Base-by-base conservation (phyloP, 1,140 invertebrate genomes). In the Limonius californicus region DNA sequence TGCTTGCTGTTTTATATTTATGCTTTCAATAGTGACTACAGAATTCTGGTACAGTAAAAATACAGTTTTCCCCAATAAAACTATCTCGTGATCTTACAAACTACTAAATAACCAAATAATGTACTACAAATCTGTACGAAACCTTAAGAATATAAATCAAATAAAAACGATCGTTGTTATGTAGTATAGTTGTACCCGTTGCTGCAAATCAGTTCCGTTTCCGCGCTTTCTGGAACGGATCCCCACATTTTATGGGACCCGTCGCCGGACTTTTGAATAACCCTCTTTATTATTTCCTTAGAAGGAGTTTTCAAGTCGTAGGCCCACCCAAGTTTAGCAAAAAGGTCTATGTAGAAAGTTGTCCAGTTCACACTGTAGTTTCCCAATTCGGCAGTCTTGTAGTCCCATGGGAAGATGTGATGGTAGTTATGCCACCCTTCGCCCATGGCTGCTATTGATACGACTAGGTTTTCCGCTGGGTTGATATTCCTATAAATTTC, bases 391-490 rank as follows among this genome's bases (percentile, higher is more conserved):
- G 83, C 83, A 0, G 84, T 80, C 42, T 78, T 79, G 70, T 88
- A 88, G 75, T 91, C 89, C 70, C 82, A 84, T 0, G 87, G 87
- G 72, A 89, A 89, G 0, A 81, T 81, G 71, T 89, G 87, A 72
- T 90, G 88, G 74, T 87, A 90, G 74, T 89, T 89, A 71, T 89
- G 87, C 78, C 85, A 87, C 14, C 85, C 85, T 78, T 75, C 88
- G 68, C 75, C 85, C 65, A 76, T 83, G 74, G 69, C 77, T 39
- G 79, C 76, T 0, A 72, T 76, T 0, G 80, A 74, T 61, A 87
- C 85, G 0, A 79, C 77, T 21, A 79, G 70, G 66, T 84, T 84
- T 64, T 86, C 83, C 0, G 80, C 79, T 11, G 84, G 80, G 57
- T 78, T 79, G 67, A 85, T 84, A 47, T 75, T 72, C 70, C 83